phyloP scores from a whole-genome alignment of 1,140 invertebrate genomes.

The Leptinotarsa undecemlineata region DNA sequence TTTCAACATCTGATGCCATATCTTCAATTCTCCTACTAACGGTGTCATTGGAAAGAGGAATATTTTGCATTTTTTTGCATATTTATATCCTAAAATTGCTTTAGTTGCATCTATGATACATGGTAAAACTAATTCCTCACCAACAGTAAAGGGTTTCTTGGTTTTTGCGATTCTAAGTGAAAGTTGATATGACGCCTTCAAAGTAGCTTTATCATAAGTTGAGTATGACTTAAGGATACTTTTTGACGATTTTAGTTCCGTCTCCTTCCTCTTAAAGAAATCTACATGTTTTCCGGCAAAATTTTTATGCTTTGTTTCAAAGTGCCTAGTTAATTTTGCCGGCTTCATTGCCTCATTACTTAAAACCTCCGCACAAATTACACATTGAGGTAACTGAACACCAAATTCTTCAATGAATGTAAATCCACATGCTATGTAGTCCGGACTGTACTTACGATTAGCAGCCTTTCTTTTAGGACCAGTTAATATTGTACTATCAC shows the following conservation, averaged over 20 bases:
- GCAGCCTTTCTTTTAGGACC: slow-evolving; percentile 5
- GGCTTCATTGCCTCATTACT: slow-evolving; percentile 21
- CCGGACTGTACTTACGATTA: slow-evolving; percentile 22
- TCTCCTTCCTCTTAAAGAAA: background rate
- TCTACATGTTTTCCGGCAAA: background rate
- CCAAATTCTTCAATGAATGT: slow-evolving; percentile 25
- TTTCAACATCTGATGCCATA: slow-evolving; percentile 23
- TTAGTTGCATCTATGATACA: slow-evolving; percentile 18
- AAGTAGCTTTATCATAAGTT: background rate
- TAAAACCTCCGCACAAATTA: slow-evolving; percentile 10
- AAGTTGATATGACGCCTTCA: slow-evolving; percentile 24
- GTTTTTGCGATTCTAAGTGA: slow-evolving; percentile 7
- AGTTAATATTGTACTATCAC: no score
- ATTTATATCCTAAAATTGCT: slow-evolving; percentile 22
- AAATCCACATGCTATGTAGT: slow-evolving; percentile 28
- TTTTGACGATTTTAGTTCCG: no score
- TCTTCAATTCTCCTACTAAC: slow-evolving; percentile 18
- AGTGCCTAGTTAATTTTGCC: background rate
- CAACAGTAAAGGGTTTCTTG: slow-evolving; percentile 21
- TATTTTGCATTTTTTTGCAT: slow-evolving; percentile 19
- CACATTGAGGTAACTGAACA: slow-evolving; percentile 27
- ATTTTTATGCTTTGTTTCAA: slow-evolving; percentile 9
- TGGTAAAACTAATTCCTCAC: slow-evolving; percentile 16
- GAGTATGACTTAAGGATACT: no score
- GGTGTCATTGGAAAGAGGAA: slow-evolving; percentile 24